phyloP scores from a whole-genome alignment of 2,888 invertebrate genomes.

The Oxyteleia sp. region DNA sequence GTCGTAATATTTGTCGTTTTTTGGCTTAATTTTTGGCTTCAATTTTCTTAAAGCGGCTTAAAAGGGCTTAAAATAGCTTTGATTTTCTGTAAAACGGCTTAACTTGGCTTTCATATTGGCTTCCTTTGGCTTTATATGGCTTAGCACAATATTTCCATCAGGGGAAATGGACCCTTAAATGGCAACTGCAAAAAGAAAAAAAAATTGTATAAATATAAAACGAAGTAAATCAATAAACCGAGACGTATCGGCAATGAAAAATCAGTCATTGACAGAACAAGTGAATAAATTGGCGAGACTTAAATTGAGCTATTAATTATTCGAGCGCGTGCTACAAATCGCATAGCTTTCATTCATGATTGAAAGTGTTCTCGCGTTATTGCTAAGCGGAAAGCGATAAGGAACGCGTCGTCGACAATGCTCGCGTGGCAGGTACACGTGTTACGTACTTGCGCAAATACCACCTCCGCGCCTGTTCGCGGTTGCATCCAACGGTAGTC shows the following conservation, averaged over 20 bases:
- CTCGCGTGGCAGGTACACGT: conserved; percentile 75
- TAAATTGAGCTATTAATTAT: conserved; percentile 63
- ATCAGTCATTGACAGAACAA: conserved; percentile 18
- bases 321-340: conserved; percentile 58
- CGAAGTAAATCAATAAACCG: conserved; percentile 18
- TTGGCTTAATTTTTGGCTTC: too few relatives aligned
- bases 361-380: conserved; percentile 56
- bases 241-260: conserved; percentile 14
- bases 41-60: too few relatives aligned
- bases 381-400: conserved; percentile 64
- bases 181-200: background rate
- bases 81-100: too few relatives aligned
- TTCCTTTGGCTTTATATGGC: too few relatives aligned
- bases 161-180: too few relatives aligned
- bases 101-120: too few relatives aligned
- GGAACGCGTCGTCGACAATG: conserved; percentile 64
- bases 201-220: background rate
- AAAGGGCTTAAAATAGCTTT: too few relatives aligned
- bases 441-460: conserved; percentile 72
- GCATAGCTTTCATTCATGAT: conserved; percentile 59
- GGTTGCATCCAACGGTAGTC: conserved; percentile 47
- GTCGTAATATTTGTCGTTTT: too few relatives aligned
- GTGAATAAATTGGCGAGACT: conserved; percentile 39
- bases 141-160: too few relatives aligned
- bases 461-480: conserved; percentile 49